Evolutionary conservation across 2,797 vertebrate genomes (phyloP), one percentile per base, ranked within the genome.

Genomic region (Chelon labrosus): DNA sequence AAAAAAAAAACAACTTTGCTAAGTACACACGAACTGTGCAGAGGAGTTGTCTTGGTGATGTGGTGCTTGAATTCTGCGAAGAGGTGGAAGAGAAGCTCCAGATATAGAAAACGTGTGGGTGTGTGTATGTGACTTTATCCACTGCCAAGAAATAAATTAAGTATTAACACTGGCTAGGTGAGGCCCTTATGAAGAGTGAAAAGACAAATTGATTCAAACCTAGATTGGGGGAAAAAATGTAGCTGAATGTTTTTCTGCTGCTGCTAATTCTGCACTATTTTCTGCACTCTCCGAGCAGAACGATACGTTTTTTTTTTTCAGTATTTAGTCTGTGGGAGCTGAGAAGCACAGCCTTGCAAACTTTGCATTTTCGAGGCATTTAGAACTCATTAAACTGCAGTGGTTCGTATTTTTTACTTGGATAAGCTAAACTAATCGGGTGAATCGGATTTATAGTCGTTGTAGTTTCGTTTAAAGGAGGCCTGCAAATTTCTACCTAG

Each of bases 71-170:
- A 76, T 70, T 65, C 51, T 54, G 35, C 64, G 80, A 80, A 70
- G 75, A 70, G 70, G 65, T 70, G 71, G 61, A 74, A 68, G 62
- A 63, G 69, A 80, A 72, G 65, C 75, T 83, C 80, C 72, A 80
- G 79, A 89, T 90, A 89, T 91, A 91, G 85, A 78, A 84, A 62
- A 6, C 11, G 65, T 71, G 87, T 90, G 89, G 84, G 89, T 67
- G 86, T 83, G 76, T 84, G 57, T 77, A 70, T 84, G 78, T 78
- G 76, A 80, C 63, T 89, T 85, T 47, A 82, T 83, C 67, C 65
- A 73, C 66, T 38, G 77, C 58, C 58, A 83, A 75, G 77, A 88
- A 83, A 80, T 63, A 73, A 82, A 89, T 86, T 62, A 85, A 79
- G 56, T 14, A 10, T 60, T 76, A 87, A 69, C 27, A 73, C 3